phyloP scores from a whole-genome alignment of 2,797 vertebrate genomes.

The Tragelaphus eurycerus region DNA sequence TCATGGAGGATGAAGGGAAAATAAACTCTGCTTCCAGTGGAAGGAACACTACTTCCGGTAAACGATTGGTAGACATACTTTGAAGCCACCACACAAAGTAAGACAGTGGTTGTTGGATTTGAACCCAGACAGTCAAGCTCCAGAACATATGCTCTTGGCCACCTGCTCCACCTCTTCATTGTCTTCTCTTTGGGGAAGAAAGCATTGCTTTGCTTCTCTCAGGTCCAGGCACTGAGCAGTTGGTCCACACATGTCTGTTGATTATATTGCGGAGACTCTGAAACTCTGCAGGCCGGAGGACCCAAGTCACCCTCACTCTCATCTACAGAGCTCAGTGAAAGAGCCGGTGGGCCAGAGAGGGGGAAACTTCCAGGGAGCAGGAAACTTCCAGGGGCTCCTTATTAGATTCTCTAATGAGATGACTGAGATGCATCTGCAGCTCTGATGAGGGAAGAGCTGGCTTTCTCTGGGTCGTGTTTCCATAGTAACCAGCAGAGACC shows the following conservation, averaged over 20 bases:
- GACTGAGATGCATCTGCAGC: not conserved
- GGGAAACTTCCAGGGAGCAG: not conserved
- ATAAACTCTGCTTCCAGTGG: not conserved
- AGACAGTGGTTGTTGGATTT: not conserved
- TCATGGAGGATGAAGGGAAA: not conserved
- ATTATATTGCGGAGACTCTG: too few relatives aligned
- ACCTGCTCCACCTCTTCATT: not conserved
- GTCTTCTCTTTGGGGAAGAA: not conserved
- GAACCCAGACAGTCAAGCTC: too few relatives aligned
- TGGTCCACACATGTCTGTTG: not conserved
- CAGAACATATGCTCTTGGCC: not conserved
- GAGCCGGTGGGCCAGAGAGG: not conserved
- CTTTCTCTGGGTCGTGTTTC: not conserved
- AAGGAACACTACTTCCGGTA: not conserved
- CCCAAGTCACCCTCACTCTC: not conserved
- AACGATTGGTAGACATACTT: not conserved
- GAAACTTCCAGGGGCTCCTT: not conserved
- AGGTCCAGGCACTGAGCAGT: not conserved
- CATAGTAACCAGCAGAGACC: not conserved
- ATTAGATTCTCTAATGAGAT: not conserved
- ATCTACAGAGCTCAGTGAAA: not conserved
- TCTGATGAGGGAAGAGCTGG: not conserved
- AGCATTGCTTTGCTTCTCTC: not conserved
- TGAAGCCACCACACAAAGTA: not conserved
- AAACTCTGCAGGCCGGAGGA: not conserved